Evolutionary conservation across 1,140 invertebrate species (phyloP).

Genomic region (Drosophila quadrilineata): DNA sequence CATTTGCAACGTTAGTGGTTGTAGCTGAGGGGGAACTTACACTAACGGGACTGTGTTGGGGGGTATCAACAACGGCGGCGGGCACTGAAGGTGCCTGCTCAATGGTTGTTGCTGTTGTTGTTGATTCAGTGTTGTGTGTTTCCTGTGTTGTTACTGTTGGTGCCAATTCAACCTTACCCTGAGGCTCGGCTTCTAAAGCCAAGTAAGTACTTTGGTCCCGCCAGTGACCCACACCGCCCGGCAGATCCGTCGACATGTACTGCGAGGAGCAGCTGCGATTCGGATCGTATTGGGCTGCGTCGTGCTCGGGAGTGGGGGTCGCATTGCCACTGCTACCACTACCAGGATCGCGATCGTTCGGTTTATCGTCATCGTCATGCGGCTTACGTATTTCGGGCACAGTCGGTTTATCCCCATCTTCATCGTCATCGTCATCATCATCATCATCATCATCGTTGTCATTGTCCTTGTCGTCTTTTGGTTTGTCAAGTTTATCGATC

Average conservation of each 20-base stretch:
- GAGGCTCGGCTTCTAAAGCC: constrained; percentile 74
- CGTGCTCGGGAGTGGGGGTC: constrained; percentile 82
- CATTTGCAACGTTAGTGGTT: constrained; percentile 69
- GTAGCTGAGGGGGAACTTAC: constrained; percentile 33
- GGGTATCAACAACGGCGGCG: constrained; percentile 22
- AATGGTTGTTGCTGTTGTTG: constrained; percentile 59
- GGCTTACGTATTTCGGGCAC: constrained; percentile 79
- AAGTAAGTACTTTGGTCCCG: constrained; percentile 91
- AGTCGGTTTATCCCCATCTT: constrained; percentile 71
- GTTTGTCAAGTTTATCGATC: constrained; percentile 60
- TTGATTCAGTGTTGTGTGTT: too few species aligned
- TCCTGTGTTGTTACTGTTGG: constrained; percentile 29
- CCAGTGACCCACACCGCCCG: constrained; percentile 90
- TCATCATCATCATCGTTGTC: constrained; percentile 82
- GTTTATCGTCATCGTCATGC: constrained; percentile 82
- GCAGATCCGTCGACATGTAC: constrained; percentile 87
- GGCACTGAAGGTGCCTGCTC: constrained; percentile 24
- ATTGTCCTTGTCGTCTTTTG: constrained; percentile 71
- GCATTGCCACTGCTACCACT: constrained; percentile 84
- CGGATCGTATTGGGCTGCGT: constrained; percentile 72
- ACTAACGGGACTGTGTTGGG: constrained; percentile 39
- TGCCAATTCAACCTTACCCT: constrained; percentile 49
- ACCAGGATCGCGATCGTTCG: constrained; percentile 85
- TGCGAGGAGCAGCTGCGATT: constrained; percentile 83
- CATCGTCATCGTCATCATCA: constrained; percentile 68